Percentiles rank a stretch among this genome's conserved stretches.
Conservation (phyloP, 1,140 invertebrate species). For the Zaprionus davidi region DNA sequence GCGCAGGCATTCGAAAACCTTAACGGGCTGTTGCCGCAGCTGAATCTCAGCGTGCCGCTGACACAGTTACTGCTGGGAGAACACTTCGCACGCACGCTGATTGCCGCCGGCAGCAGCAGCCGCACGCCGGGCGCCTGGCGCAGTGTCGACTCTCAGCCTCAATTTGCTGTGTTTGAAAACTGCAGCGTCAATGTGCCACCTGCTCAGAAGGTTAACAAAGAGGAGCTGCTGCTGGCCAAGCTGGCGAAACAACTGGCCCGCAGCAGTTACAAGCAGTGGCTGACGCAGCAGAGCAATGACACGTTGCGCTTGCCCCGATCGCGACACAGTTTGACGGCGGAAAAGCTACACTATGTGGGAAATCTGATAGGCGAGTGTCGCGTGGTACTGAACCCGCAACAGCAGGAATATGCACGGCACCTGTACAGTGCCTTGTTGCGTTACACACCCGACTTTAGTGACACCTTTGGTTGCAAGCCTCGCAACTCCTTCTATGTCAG, state of each 20-base stretch:
- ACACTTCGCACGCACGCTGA: constrained; percentile 60
- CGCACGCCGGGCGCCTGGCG: constrained; percentile 74
- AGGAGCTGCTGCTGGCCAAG: constrained; percentile 62
- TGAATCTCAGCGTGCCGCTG: constrained; percentile 65
- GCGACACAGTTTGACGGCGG: constrained; percentile 55
- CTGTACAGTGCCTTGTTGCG: constrained; percentile 57
- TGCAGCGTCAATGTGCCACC: constrained; percentile 34
- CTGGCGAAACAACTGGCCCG: constrained; percentile 57
- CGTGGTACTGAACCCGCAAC: constrained; percentile 13
- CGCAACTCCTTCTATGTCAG: constrained; percentile 51
- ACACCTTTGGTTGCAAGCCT: constrained; percentile 61
- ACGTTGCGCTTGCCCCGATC: constrained; percentile 32
- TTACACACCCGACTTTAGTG: constrained; percentile 62
- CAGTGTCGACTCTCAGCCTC: constrained; percentile 69
- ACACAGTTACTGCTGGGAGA: constrained; percentile 66
- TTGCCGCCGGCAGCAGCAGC: constrained; percentile 70
- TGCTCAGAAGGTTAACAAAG: constrained; percentile 32
- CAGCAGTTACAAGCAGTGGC: constrained; percentile 56
- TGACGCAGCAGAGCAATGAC: constrained; percentile 37
- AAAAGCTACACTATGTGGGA: constrained; percentile 65
- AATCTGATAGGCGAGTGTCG: constrained; percentile 62
- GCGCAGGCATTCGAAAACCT: constrained; percentile 57
- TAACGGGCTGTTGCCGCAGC: constrained; percentile 58
- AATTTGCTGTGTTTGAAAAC: constrained; percentile 54
- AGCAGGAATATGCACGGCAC: constrained; percentile 52